Evolutionary conservation across 2,888 invertebrate genomes (phyloP).

Genomic region (Hirtodrosophila cameraria): DNA sequence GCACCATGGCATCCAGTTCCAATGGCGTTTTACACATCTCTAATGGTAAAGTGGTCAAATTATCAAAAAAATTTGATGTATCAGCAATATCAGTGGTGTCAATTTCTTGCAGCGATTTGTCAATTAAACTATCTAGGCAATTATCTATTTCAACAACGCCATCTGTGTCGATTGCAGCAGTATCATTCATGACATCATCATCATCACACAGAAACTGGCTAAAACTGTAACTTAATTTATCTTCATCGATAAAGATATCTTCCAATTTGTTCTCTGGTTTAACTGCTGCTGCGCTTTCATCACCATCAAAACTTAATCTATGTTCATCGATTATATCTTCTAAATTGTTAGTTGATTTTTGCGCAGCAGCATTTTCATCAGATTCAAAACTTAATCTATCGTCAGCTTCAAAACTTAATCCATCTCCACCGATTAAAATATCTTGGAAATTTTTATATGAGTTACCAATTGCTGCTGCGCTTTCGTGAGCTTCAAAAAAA

Average conservation of each 20-base stretch:
- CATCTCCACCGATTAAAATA: too few species aligned
- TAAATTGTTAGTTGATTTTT: too few species aligned
- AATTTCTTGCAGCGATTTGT: slow-evolving; percentile 25
- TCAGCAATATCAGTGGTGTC: slow-evolving; percentile 9
- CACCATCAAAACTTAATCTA: neutral
- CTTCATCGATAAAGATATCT: slow-evolving; percentile 9
- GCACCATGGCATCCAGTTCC: slow-evolving; percentile 1
- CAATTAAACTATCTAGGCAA: slow-evolving; percentile 10
- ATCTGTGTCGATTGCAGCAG: neutral
- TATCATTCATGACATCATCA: neutral
- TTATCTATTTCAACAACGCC: slow-evolving; percentile 15
- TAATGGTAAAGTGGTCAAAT: slow-evolving; percentile 3
- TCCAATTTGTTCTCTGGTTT: too few species aligned
- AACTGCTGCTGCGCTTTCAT: too few species aligned
- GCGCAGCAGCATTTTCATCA: too few species aligned
- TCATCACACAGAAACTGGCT: neutral
- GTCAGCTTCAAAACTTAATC: too few species aligned
- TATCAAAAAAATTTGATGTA: slow-evolving; percentile 14
- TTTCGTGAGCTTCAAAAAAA: too few species aligned
- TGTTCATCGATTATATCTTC: neutral
- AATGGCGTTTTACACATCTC: slow-evolving; percentile 21
- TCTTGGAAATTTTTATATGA: too few species aligned
- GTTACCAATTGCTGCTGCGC: too few species aligned
- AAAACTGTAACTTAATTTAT: too few species aligned
- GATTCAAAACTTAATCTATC: too few species aligned